Conservation (phyloP, 2,888 invertebrate genomes). For the Thecophora atra region DNA sequence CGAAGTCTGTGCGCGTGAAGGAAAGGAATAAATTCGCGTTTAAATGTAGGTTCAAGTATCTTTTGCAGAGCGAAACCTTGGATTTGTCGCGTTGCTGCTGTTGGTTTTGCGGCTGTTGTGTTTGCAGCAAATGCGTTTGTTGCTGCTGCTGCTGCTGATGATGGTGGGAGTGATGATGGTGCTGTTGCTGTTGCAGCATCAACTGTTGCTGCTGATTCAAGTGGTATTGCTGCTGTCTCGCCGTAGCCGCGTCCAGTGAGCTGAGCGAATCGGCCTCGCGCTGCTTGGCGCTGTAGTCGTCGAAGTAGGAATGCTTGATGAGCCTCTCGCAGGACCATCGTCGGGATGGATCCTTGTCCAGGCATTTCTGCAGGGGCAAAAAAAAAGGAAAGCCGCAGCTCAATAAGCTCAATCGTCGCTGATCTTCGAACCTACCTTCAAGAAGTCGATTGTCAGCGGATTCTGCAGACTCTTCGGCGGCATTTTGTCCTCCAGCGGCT, state of each 20-base stretch:
- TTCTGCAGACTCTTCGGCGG: constrained; percentile 76
- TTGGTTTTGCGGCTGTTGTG: constrained; percentile 38
- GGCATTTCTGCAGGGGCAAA: constrained; percentile 79
- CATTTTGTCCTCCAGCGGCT: constrained; percentile 87
- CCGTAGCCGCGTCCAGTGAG: constrained; percentile 61
- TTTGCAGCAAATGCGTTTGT: constrained; percentile 21
- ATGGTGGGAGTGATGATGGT: constrained; percentile 30
- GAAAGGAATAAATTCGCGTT: constrained; percentile 39
- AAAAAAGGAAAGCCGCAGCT: background rate
- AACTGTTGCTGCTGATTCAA: constrained; percentile 57
- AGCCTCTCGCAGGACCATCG: constrained; percentile 93
- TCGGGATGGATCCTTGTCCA: constrained; percentile 92
- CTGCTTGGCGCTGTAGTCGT: constrained; percentile 84
- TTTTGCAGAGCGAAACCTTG: constrained; percentile 65
- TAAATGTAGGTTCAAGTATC: constrained; percentile 49
- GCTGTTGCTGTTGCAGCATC: constrained; percentile 50
- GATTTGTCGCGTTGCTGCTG: constrained; percentile 69
- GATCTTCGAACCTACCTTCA: constrained; percentile 74
- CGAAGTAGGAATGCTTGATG: constrained; percentile 89
- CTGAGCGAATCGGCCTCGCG: constrained; percentile 69
- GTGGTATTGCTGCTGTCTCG: constrained; percentile 57
- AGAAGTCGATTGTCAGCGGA: constrained; percentile 80
- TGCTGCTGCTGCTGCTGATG: constrained; percentile 39
- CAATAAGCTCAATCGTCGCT: background rate
- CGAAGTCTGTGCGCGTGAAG: constrained; percentile 56